Base-by-base conservation (phyloP, 2,113 vertebrate genomes). In the Anarrhichthys ocellatus region DNA sequence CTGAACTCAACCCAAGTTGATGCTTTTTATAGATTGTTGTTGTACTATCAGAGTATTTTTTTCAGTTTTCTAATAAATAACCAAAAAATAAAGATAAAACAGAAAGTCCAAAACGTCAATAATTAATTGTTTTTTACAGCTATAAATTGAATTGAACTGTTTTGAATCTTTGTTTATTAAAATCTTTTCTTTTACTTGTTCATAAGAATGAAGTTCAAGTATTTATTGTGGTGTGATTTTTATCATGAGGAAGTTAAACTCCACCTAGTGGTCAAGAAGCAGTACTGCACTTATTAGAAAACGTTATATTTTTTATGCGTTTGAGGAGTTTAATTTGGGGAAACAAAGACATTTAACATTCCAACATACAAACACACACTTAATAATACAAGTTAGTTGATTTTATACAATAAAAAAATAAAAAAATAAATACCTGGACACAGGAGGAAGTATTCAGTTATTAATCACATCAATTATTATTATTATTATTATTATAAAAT, bases 131-230 rank as follows among this genome's bases (percentile, higher is more conserved):
- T 56, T 65, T 65, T n/a, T 52, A 22, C 17, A 32, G 24, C 27
- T 78, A 24, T 0, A 44, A 14, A 59, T 34, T 4, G 9, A 13
- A 65, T 42, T 42, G 1, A 6, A 14, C 20, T 64, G 44, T 64
- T 64, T 29, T 17, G 13, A 40, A 15, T 20, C 15, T 50, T 6
- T 61, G 0, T 62, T 36, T 38, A 56, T 62, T 24, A 15, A 78
- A 44, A 74, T 59, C 20, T 74, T 1, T 9, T 50, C 4, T 24
- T 69, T 61, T 20, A 80, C 13, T 20, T 24, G 1, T 66, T 66
- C 32, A 32, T 54, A 54, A 27, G 18, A 78, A 84, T 84, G 74
- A 79, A 84, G 14, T 73, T 68, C 4, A 0, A 11, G 1, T 1
- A 0, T 62, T 62, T 64, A 2, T 52, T 24, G 20, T 17, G 59